Evolutionary conservation across 2,113 vertebrate genomes (phyloP).

Genomic region (Trematomus loennbergii): DNA sequence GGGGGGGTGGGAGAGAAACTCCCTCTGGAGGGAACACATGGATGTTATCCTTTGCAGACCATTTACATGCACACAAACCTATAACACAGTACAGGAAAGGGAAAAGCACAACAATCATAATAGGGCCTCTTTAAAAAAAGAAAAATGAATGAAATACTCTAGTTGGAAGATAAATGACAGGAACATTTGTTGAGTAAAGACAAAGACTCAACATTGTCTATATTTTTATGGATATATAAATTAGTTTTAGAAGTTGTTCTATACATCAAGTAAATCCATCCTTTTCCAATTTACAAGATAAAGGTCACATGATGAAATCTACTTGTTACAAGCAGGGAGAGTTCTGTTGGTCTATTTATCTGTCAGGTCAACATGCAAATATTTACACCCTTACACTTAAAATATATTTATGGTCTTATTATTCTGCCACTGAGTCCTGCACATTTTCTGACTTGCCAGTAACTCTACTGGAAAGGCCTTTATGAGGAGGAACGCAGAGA

Average conservation of each 20-base stretch:
- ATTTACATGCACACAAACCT: no score
- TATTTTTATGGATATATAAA: background rate
- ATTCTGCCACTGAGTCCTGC: conserved; percentile 9
- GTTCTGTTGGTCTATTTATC: background rate
- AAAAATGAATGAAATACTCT: no score
- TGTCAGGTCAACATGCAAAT: background rate
- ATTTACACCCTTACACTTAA: background rate
- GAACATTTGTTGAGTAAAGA: background rate
- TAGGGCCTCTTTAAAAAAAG: no score
- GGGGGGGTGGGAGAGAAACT: no score
- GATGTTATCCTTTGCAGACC: no score
- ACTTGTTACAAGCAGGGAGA: background rate
- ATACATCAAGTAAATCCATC: background rate
- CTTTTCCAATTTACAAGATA: conserved; percentile 2
- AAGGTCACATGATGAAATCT: background rate
- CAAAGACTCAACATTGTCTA: background rate
- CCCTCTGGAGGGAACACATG: no score
- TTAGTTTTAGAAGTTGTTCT: background rate
- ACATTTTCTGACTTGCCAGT: background rate
- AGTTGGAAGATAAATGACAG: background rate
- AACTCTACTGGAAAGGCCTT: conserved; percentile 33
- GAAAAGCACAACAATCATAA: no score
- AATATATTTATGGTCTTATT: conserved; percentile 12
- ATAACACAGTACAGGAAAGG: no score
- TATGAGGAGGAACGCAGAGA: conserved; percentile 49